Conservation (phyloP, 2,888 invertebrate genomes). For the Cheilosia grossa region DNA sequence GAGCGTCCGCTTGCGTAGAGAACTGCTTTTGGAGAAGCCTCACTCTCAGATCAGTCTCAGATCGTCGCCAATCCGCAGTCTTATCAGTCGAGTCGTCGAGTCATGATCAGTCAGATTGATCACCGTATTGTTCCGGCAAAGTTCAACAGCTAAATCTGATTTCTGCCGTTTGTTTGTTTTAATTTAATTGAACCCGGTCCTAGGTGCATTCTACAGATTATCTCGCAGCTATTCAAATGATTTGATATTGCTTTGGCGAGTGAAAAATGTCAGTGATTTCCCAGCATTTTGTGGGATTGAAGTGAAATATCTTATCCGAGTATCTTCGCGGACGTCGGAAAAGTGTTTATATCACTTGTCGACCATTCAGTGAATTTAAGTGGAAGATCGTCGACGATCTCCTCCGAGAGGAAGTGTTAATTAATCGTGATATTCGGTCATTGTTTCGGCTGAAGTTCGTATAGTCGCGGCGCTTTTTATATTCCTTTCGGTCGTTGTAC, state of each 20-base stretch:
- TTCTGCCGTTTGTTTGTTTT: conserved; percentile 33
- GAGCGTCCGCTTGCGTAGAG: conserved; percentile 1
- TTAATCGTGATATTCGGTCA: conserved; percentile 60
- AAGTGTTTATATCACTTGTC: conserved; percentile 22
- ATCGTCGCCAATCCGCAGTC: conserved; percentile 40
- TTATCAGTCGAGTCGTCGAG: conserved; percentile 65
- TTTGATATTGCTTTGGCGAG: neutral
- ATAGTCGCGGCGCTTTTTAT: neutral
- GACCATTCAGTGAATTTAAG: conserved; percentile 34
- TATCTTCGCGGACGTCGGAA: neutral
- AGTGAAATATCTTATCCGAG: conserved; percentile 23
- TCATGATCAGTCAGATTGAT: conserved; percentile 59
- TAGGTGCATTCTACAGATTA: conserved; percentile 31
- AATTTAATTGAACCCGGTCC: conserved; percentile 27
- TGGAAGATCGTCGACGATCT: conserved; percentile 36
- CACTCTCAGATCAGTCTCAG: conserved; percentile 13
- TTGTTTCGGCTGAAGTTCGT: conserved; percentile 27
- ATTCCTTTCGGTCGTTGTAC: conserved; percentile 6
- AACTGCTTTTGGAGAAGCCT: conserved; percentile 4
- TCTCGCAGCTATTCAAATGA: neutral
- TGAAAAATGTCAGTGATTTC: conserved; percentile 20
- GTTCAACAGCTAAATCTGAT: conserved; percentile 48
- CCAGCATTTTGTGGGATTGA: conserved; percentile 3
- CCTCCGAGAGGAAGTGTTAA: conserved; percentile 65
- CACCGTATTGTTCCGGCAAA: conserved; percentile 37